Evolutionary conservation across 2,888 invertebrate species (phyloP), one percentile per base, ranked within the genome.

Genomic region (Lepidochrysops patricia): DNA sequence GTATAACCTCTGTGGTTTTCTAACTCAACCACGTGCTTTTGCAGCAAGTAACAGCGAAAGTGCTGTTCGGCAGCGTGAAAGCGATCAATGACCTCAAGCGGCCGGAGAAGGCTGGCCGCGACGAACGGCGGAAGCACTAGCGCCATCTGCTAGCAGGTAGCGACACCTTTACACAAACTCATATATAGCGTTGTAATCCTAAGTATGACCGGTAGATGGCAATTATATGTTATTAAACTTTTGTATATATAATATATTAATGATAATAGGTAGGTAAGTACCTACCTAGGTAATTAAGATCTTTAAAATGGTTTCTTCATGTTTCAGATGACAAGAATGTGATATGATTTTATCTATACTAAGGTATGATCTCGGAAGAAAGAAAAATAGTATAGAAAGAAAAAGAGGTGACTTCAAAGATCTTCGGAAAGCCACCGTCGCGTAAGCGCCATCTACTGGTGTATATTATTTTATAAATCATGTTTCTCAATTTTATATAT

Each of bases 61-160:
- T 94, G 65, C 91, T 94, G 78, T 93, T 94, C 78, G 93, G 93
- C 64, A 92, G 93, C 70, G 93, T 94, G 75, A 91, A 93, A 66
- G 91, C 93, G 74, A 93, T 94, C 84, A 93, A 93, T 83, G 92
- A 93, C 80, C 90, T 94, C 76, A 93, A 94, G 72, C 91, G 93
- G 77, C 92, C 93, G 74, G 93, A 94, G 80, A 92, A 92, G 84
- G 87, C 91, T 64, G 91, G 93, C 72, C 88, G 92, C 69, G 91
- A 91, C 71, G 91, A 87, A 71, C 90, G 92, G 77, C 84, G 91
- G 79, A 90, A 86, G 67, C 90, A 90, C 74, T 89, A 88, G 74
- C 73, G 80, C 68, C 82, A 80, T 76, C 85, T 81, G 66, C 67
- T 65, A 67, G 66, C 70, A 70, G 71, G 75, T 76, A 13, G 35